These are phyloP conservation scores for Chesias legatella DNA, from an alignment of 2,888 invertebrate genomes.

Conservation along the genomic window DNA sequence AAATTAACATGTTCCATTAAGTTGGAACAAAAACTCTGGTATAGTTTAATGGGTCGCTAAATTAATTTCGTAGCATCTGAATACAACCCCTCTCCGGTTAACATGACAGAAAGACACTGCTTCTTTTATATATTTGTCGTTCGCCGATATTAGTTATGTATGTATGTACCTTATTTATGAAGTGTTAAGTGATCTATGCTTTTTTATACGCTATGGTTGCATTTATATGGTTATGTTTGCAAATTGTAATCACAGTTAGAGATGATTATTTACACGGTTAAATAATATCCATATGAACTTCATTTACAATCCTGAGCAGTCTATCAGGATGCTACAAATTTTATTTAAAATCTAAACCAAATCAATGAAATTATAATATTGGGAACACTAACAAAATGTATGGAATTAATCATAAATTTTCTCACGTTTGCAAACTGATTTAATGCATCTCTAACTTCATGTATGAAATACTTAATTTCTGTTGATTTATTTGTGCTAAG, in stretches of 20 bases:
- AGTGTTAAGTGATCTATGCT: conserved; percentile 48
- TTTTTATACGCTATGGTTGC: conserved; percentile 43
- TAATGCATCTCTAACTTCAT: conserved; percentile 3
- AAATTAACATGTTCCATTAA: no score
- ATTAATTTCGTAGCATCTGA: no score
- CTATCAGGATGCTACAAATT: no score
- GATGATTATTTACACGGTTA: neutral
- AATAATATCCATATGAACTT: no score
- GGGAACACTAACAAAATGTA: no score
- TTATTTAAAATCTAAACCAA: no score
- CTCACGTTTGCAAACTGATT: neutral
- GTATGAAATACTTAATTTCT: conserved; percentile 8
- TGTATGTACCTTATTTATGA: conserved; percentile 43
- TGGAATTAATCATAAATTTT: no score
- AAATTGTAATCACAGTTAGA: conserved; percentile 17
- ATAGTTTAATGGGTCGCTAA: no score
- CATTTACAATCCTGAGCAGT: no score
- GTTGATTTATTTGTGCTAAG: conserved; percentile 9
- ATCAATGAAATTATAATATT: no score
- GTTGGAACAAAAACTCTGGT: no score
- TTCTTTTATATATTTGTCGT: conserved; percentile 12
- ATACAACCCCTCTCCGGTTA: neutral
- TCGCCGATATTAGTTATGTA: conserved; percentile 12
- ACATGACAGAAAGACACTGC: conserved; percentile 14
- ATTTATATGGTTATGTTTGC: conserved; percentile 48